phyloP scores from a whole-genome alignment of 2,113 vertebrate species.

The Chloropsis hardwickii region DNA sequence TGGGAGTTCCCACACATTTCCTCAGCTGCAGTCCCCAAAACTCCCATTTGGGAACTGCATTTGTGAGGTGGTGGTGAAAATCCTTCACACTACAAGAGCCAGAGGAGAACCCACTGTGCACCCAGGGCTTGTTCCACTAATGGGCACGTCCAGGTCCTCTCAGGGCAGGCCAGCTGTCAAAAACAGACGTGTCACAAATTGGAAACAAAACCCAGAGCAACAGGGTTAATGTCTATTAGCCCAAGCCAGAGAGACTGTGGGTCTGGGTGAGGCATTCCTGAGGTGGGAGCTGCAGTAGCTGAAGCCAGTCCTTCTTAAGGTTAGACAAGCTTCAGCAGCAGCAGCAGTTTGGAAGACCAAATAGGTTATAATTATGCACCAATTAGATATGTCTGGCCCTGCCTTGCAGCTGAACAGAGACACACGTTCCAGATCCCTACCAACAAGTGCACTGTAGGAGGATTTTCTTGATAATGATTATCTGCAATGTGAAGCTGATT shows the following conservation, averaged over 20 bases:
- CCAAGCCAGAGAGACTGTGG: background rate
- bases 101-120: background rate
- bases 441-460: background rate
- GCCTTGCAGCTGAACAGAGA: background rate
- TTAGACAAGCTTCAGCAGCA: background rate
- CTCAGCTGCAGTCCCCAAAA: background rate
- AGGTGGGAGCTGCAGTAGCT: background rate
- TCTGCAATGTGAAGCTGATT: background rate
- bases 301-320: background rate
- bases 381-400: background rate
- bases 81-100: background rate
- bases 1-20: background rate
- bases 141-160: background rate
- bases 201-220: background rate
- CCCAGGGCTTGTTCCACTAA: accelerated
- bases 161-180: background rate
- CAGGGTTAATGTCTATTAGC: background rate
- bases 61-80: background rate
- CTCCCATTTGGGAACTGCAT: background rate
- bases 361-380: background rate
- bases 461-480: background rate
- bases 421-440: background rate
- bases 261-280: background rate
- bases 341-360: background rate
- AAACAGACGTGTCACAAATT: accelerated